A percentile compares a stretch with the other conserved stretches of the same genome.
Evolutionary conservation across 2,113 vertebrate species (phyloP).

Genomic region (Cairina moschata): DNA sequence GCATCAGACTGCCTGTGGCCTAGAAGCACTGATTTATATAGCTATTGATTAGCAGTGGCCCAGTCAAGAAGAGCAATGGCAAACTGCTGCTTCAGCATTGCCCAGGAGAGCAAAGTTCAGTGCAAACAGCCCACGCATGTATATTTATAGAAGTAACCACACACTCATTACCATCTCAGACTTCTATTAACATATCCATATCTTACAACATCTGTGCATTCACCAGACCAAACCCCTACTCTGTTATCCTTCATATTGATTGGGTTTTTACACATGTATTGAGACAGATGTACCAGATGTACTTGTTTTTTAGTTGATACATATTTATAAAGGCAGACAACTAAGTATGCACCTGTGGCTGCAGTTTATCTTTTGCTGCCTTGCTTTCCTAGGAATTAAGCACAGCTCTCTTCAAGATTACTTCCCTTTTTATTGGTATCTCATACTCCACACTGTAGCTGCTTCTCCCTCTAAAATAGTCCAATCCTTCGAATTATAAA

Average conservation of each 20-base stretch:
- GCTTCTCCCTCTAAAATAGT: not conserved
- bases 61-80: not conserved
- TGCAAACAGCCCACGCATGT: rapidly evolving
- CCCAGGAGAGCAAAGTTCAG: not conserved
- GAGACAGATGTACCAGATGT: not conserved
- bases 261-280: not conserved
- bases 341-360: not conserved
- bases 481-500: constrained; percentile 33
- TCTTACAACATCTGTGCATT: not conserved
- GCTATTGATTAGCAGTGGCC: constrained; percentile 30
- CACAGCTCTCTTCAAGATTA: not conserved
- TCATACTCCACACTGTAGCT: not conserved
- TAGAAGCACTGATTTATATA: constrained; percentile 36
- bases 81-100: constrained; percentile 26
- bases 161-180: not conserved
- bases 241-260: not conserved
- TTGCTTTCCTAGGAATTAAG: not conserved
- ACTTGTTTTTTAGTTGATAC: constrained; percentile 11
- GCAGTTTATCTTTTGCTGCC: constrained; percentile 33
- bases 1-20: not conserved
- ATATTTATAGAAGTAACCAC: not conserved
- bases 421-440: constrained; percentile 10
- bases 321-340: constrained; percentile 7
- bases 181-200: not conserved
- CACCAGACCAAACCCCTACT: not conserved